phyloP scores from a whole-genome alignment of 2,888 invertebrate species.

The Eutolmus rufibarbis region DNA sequence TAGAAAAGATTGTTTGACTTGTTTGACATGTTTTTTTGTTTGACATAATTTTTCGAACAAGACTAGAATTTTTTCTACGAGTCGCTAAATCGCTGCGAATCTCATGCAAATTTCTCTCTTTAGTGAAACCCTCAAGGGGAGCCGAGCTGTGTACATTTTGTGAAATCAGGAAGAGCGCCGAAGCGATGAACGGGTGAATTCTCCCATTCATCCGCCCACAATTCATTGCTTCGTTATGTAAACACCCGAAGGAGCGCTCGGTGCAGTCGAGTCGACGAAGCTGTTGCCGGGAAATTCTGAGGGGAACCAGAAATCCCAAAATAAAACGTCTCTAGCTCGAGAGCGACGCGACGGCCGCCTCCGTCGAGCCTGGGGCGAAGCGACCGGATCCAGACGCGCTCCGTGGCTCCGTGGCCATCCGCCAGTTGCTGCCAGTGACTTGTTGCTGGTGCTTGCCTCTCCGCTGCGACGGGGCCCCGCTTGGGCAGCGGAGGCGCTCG shows the following conservation, averaged over 20 bases:
- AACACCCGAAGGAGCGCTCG: neutral
- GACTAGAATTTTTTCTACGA: neutral
- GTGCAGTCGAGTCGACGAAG: neutral
- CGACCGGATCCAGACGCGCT: neutral
- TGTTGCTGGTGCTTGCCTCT: neutral
- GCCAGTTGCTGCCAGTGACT: slow-evolving; percentile 24
- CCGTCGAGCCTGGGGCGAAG: neutral
- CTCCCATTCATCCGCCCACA: neutral
- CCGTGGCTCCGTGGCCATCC: neutral
- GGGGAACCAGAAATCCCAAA: slow-evolving; percentile 18
- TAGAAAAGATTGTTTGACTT: neutral
- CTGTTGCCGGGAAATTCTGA: slow-evolving; percentile 3
- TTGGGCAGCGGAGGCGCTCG: neutral
- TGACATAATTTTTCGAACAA: neutral
- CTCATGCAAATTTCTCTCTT: neutral
- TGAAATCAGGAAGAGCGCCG: neutral
- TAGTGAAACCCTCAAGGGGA: neutral
- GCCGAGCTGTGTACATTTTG: neutral
- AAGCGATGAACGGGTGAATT: neutral
- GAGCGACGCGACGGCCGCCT: neutral
- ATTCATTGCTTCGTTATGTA: slow-evolving; percentile 14
- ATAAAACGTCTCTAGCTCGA: neutral
- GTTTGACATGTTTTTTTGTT: too few relatives aligned
- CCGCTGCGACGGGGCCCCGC: neutral
- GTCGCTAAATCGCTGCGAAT: neutral